Evolutionary conservation across 92 coral and sea anemone species (phyloP).

Genomic region (Epizoanthus scotinus): DNA sequence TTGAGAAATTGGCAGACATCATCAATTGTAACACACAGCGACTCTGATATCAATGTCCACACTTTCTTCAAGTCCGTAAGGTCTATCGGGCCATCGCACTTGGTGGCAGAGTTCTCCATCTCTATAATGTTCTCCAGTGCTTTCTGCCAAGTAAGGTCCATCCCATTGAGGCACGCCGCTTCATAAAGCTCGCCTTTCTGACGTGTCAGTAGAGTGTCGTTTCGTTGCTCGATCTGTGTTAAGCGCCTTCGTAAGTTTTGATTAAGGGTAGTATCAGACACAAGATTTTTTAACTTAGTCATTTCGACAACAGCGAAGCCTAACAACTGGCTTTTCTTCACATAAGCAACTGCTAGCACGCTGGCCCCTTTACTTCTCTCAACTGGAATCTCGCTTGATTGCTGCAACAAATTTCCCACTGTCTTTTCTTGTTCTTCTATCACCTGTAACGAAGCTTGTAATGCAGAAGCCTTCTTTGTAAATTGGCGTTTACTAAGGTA

Average conservation of each 20-base stretch:
- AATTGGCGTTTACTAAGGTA: not conserved
- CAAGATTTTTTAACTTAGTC: not conserved
- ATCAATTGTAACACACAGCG: not conserved
- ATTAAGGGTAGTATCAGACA: constrained; percentile 3
- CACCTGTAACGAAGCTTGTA: not conserved
- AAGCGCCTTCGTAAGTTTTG: constrained; percentile 17
- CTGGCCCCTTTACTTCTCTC: constrained; percentile 6
- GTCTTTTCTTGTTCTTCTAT: constrained; percentile 7
- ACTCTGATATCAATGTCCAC: constrained; percentile 19
- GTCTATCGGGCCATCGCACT: constrained; percentile 1
- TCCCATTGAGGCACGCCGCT: constrained; percentile 33
- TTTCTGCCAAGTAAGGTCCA: constrained; percentile 4
- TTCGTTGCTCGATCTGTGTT: constrained; percentile 23
- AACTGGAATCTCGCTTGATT: constrained; percentile 33
- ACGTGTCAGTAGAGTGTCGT: constrained; percentile 14
- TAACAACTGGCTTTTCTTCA: constrained; percentile 20
- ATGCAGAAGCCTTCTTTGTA: not conserved
- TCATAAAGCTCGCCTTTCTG: constrained; percentile 28
- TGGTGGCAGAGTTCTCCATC: constrained; percentile 18
- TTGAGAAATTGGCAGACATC: not conserved
- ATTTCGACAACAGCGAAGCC: not conserved
- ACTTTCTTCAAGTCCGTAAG: constrained; percentile 5
- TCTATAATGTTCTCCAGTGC: constrained; percentile 18
- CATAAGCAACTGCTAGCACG: constrained; percentile 18
- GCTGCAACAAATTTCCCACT: constrained; percentile 4